These are phyloP conservation scores for Onychostoma macrolepis DNA, from an alignment of 2,113 vertebrate genomes.

Conservation along the genomic window DNA sequence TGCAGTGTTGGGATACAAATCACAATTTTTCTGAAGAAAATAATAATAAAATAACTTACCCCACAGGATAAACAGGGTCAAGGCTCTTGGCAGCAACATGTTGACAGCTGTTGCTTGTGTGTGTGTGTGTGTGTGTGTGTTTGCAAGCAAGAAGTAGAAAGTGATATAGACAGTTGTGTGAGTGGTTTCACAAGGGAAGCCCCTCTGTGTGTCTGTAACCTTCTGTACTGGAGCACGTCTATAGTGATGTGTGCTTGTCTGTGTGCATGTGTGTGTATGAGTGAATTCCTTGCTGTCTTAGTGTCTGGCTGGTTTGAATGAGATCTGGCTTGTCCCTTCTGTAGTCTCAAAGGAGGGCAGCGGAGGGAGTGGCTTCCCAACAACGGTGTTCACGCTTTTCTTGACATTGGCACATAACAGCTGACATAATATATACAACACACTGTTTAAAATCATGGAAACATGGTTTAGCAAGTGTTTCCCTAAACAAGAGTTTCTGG, in stretches of 20 bases:
- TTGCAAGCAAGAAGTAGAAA: constrained; percentile 37
- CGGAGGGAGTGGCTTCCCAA: constrained; percentile 7
- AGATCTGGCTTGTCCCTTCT: background rate
- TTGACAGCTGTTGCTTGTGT: constrained; percentile 57
- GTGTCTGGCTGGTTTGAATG: constrained; percentile 16
- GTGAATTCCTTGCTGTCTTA: background rate
- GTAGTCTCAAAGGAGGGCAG: constrained; percentile 9
- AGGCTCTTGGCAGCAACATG: constrained; percentile 66
- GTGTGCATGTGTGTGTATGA: background rate
- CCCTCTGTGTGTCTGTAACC: background rate
- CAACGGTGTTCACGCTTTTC: background rate
- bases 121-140: constrained; percentile 25
- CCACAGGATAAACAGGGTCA: constrained; percentile 61
- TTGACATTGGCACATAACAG: background rate
- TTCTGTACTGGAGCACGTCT: background rate
- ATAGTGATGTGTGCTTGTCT: background rate
- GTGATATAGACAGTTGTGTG: background rate
- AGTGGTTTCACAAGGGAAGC: constrained; percentile 43
- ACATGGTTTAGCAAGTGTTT: background rate
- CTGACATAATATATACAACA: background rate
- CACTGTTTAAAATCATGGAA: background rate
- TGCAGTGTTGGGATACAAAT: background rate
- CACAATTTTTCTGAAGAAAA: background rate
- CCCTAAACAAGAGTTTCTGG: background rate
- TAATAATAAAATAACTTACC: constrained; percentile 68